phyloP scores from a whole-genome alignment of 2,888 invertebrate species.

The Eucriotettix oculatus region DNA sequence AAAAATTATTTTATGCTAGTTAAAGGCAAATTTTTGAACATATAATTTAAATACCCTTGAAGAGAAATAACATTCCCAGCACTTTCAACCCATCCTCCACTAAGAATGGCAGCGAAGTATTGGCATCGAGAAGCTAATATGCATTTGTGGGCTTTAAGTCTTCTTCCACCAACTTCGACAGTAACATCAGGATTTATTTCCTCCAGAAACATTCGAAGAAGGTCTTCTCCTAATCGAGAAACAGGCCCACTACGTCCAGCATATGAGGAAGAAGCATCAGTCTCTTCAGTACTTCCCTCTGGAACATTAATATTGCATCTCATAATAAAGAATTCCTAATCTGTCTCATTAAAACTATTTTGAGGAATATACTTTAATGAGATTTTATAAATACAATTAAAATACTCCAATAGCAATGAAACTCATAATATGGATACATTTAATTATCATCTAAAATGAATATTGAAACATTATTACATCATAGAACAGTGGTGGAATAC shows the following conservation, averaged over 20 bases:
- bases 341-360: too few relatives aligned
- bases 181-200: constrained; percentile 80
- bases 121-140: constrained; percentile 80
- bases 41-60: constrained; percentile 42
- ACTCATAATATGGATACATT: too few relatives aligned
- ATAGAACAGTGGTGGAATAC: too few relatives aligned
- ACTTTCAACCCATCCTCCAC: constrained; percentile 69
- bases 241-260: constrained; percentile 12
- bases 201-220: constrained; percentile 79
- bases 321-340: too few relatives aligned
- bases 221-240: constrained; percentile 59
- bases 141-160: constrained; percentile 80
- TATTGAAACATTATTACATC: too few relatives aligned
- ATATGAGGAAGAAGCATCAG: constrained; percentile 21
- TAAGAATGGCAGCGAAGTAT: constrained; percentile 81
- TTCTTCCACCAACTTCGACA: constrained; percentile 65
- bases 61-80: constrained; percentile 69
- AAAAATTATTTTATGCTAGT: not conserved
- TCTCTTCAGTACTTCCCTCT: constrained; percentile 29
- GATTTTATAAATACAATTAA: too few relatives aligned
- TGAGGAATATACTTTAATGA: too few relatives aligned
- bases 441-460: too few relatives aligned
- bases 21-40: too few relatives aligned
- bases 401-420: too few relatives aligned
- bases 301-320: not conserved